Conservation (phyloP, 1,140 invertebrate genomes). For the Eumaeus atala region DNA sequence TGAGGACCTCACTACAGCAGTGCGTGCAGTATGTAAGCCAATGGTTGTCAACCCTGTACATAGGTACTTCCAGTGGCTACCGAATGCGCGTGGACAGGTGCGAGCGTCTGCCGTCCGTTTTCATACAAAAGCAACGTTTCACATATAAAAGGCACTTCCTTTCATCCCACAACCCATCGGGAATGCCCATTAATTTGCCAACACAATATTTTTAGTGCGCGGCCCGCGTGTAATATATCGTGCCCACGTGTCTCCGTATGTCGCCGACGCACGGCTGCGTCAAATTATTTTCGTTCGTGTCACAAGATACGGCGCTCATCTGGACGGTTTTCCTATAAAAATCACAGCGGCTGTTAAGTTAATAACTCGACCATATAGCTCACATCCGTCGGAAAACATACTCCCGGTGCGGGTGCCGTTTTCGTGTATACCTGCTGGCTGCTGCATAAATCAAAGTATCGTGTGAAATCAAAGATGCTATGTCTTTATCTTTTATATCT, state of each 20-base stretch:
- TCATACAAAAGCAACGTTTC: constrained; percentile 72
- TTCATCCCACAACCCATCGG: constrained; percentile 69
- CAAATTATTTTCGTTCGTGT: constrained; percentile 74
- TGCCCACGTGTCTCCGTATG: constrained; percentile 71
- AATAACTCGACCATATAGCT: constrained; percentile 44
- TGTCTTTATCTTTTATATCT: too few species aligned
- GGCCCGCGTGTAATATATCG: constrained; percentile 73
- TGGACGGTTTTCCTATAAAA: constrained; percentile 71
- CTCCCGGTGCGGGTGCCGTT: constrained; percentile 23
- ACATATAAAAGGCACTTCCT: constrained; percentile 73
- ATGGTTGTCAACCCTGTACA: constrained; percentile 15
- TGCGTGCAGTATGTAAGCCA: too few species aligned
- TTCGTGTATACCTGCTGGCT: not conserved
- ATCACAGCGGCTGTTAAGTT: constrained; percentile 61
- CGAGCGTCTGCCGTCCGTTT: constrained; percentile 66
- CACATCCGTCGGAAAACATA: constrained; percentile 50
- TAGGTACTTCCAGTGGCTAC: constrained; percentile 19
- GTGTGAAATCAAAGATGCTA: too few species aligned
- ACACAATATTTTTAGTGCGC: constrained; percentile 74
- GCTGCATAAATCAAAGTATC: not conserved
- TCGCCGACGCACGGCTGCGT: constrained; percentile 68
- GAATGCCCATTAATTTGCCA: constrained; percentile 75
- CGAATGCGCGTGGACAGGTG: constrained; percentile 64
- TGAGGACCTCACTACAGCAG: too few species aligned
- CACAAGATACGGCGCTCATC: constrained; percentile 71